Evolutionary conservation across 2,888 invertebrate species (phyloP).

Genomic region (Trissolcus brochymenae): DNA sequence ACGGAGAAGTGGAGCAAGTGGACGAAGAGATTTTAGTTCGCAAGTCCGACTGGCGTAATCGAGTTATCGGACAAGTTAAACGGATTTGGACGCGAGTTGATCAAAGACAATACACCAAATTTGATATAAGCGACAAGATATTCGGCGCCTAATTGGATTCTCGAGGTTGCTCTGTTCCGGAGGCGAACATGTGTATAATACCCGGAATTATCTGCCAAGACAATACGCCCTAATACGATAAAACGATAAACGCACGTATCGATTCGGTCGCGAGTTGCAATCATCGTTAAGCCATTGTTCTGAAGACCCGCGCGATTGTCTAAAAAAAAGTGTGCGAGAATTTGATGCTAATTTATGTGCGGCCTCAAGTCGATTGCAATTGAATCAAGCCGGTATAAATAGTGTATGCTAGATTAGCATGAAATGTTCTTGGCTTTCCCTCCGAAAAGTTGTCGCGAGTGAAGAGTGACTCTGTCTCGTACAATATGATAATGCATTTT

Average conservation of each 20-base stretch:
- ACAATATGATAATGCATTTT: slow-evolving; percentile 67
- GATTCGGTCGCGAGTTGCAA: slow-evolving; percentile 22
- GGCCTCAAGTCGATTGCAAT: slow-evolving; percentile 1
- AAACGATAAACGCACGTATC: slow-evolving; percentile 42
- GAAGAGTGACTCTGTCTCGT: slow-evolving; percentile 1
- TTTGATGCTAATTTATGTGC: slow-evolving; percentile 5
- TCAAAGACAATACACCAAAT: slow-evolving; percentile 15
- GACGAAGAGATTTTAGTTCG: background rate
- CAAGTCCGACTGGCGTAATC: background rate
- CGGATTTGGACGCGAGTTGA: slow-evolving; percentile 18
- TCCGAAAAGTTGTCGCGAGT: background rate
- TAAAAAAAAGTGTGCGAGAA: background rate
- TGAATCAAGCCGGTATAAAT: slow-evolving; percentile 15
- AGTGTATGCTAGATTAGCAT: slow-evolving; percentile 12
- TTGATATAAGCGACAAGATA: slow-evolving; percentile 12
- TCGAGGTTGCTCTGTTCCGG: slow-evolving; percentile 4
- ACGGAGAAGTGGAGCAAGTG: too few relatives aligned
- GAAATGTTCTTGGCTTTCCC: background rate
- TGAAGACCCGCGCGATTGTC: background rate
- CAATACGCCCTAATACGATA: slow-evolving; percentile 36
- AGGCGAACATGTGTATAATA: slow-evolving; percentile 31
- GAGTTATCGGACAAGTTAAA: slow-evolving; percentile 3
- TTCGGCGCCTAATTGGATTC: slow-evolving; percentile 32
- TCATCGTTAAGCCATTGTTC: slow-evolving; percentile 18
- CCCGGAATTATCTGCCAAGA: slow-evolving; percentile 36